Evolutionary conservation across 1,140 invertebrate genomes (phyloP).

Genomic region (Eurosta solidaginis): DNA sequence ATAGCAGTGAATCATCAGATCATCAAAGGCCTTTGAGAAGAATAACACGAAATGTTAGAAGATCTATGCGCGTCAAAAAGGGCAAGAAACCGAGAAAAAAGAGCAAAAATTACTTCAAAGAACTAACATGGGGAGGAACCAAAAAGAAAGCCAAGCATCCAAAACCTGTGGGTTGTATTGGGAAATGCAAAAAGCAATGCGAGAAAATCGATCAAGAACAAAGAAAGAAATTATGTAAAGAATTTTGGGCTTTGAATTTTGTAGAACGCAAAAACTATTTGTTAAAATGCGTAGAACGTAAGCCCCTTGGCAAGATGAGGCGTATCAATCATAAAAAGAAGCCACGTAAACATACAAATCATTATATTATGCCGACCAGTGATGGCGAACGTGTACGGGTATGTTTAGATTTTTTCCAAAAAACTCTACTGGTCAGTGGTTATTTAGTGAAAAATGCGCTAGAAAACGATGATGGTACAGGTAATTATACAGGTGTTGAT

Average conservation of each 20-base stretch:
- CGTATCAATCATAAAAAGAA: background rate
- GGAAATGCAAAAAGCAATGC: conserved; percentile 32
- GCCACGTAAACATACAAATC: background rate
- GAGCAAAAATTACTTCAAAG: background rate
- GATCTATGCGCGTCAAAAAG: background rate
- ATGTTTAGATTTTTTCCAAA: conserved; percentile 13
- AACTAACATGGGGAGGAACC: background rate
- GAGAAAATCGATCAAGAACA: background rate
- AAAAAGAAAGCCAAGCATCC: background rate
- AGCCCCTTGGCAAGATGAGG: background rate
- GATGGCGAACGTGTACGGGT: background rate
- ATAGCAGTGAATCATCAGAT: background rate
- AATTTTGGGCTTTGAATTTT: conserved; percentile 20
- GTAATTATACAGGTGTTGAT: background rate
- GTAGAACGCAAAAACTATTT: conserved; percentile 30
- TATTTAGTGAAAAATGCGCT: conserved; percentile 9
- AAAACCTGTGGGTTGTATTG: background rate
- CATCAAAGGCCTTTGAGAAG: background rate
- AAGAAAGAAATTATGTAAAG: conserved; percentile 22
- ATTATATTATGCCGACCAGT: background rate
- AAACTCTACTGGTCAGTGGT: conserved; percentile 7
- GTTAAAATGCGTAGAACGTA: background rate
- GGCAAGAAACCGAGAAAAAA: background rate
- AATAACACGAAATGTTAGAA: background rate
- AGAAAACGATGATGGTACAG: background rate